Percentiles rank a stretch among this genome's conserved stretches.
phyloP scores from a whole-genome alignment of 2,113 vertebrate species.

The Panthera uncia region DNA sequence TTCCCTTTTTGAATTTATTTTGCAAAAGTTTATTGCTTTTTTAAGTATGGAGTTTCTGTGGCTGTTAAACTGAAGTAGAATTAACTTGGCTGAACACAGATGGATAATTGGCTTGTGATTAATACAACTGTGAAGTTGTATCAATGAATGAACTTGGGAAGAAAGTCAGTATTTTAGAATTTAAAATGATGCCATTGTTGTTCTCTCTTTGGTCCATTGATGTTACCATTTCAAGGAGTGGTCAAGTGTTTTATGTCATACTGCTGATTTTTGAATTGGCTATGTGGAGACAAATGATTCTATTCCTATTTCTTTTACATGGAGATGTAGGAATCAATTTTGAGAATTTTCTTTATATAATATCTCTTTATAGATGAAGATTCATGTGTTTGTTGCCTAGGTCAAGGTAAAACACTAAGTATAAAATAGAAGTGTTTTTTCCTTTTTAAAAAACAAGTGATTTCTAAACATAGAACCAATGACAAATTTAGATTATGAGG shows the following conservation, averaged over 20 bases:
- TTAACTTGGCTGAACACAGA: neutral
- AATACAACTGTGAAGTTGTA: neutral
- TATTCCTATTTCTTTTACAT: neutral
- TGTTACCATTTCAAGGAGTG: neutral
- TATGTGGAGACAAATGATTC: neutral
- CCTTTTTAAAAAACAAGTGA: neutral
- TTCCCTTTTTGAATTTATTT: neutral
- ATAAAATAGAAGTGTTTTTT: conserved; percentile 2
- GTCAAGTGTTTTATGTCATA: neutral
- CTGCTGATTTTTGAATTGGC: neutral
- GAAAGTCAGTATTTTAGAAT: neutral
- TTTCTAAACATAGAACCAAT: neutral
- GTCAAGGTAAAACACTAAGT: neutral
- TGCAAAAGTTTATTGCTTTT: neutral
- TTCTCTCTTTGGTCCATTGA: neutral
- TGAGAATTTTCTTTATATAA: neutral
- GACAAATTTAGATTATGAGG: neutral
- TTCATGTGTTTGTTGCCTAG: neutral
- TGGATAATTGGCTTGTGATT: neutral
- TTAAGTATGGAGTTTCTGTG: neutral
- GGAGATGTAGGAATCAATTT: neutral
- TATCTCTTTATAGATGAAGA: neutral
- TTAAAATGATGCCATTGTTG: neutral
- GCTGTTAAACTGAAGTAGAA: neutral
- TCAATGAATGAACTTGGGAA: neutral